Evolutionary conservation across 2,888 invertebrate species (phyloP), one percentile per base, ranked within the genome.

Genomic region (Acheta domesticus): DNA sequence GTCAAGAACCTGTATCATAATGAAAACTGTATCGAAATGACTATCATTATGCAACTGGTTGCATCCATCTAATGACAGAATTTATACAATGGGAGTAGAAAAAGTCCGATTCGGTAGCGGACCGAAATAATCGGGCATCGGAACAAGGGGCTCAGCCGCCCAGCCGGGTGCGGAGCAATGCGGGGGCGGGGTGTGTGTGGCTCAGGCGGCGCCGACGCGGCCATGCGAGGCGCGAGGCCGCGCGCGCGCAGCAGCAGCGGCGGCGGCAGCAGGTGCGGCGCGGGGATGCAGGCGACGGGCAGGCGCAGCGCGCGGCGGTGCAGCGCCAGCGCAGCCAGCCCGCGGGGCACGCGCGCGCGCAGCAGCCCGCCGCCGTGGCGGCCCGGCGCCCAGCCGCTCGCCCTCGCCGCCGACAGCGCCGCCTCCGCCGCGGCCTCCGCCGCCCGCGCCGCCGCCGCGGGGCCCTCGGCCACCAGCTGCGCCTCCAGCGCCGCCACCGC

Each of bases 341-440:
- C 62, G n/a, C 62, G 62, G 12, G 62, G 62, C 62, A 62, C 62
- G n/a, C 62, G 62, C 62, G 62, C 62, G 62, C 62, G 62, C 62
- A 62, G n/a, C n/a, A n/a, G 16, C 14, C n/a, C 62, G 14, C 16
- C 8, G 62, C n/a, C n/a, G n/a, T n/a, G n/a, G n/a, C 16, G 16
- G 5, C 16, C 62, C 3, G 16, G 16, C 62, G 14, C 62, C 62
- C 14, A 14, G 62, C 62, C n/a, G 16, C n/a, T 8, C 16, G 62
- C 14, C 14, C 16, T 5, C n/a, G n/a, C 14, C 16, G 5, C 1
- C n/a, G 62, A 8, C n/a, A 4, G 5, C 62, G n/a, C 62, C n/a
- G 62, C 62, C 62, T n/a, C n/a, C 62, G n/a, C 62, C n/a, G 62
- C 62, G 5, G 62, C 62, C 16, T 62, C 62, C 5, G 62, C 62